Conservation (phyloP, 2,113 vertebrate species). For the Cottus gobio region DNA sequence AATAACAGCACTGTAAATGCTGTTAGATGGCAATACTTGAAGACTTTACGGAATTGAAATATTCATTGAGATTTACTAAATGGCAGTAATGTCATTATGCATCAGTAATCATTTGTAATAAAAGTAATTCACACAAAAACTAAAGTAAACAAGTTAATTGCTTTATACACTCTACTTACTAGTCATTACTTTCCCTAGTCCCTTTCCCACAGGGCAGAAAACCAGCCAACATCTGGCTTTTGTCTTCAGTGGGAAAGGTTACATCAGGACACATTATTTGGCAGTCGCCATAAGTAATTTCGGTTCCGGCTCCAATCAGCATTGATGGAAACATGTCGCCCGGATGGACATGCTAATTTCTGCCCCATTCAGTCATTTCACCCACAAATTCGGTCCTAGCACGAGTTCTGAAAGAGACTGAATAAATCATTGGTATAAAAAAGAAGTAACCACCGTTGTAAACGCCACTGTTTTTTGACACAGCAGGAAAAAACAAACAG, state of each 20-base stretch:
- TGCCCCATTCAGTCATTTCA: neutral
- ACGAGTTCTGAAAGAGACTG: neutral
- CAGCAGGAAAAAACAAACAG: neutral
- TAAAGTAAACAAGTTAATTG: neutral
- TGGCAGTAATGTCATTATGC: neutral
- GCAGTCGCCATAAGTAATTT: too few species aligned
- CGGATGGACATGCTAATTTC: neutral
- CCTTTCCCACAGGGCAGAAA: neutral
- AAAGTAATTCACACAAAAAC: neutral
- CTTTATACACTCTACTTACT: neutral
- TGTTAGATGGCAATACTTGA: neutral
- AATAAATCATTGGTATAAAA: neutral
- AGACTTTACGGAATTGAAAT: conserved; percentile 20
- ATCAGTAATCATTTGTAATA: neutral
- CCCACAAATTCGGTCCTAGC: neutral
- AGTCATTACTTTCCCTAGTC: neutral
- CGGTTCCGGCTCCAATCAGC: neutral
- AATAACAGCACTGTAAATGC: conserved; percentile 14
- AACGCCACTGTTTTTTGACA: neutral
- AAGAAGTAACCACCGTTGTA: neutral
- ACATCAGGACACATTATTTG: too few species aligned
- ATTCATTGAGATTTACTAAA: conserved; percentile 1
- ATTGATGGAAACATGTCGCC: neutral
- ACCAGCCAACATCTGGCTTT: too few species aligned
- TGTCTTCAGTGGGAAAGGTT: too few species aligned